Conservation (phyloP, 2,888 invertebrate species). For the Eristalis arbustorum region DNA sequence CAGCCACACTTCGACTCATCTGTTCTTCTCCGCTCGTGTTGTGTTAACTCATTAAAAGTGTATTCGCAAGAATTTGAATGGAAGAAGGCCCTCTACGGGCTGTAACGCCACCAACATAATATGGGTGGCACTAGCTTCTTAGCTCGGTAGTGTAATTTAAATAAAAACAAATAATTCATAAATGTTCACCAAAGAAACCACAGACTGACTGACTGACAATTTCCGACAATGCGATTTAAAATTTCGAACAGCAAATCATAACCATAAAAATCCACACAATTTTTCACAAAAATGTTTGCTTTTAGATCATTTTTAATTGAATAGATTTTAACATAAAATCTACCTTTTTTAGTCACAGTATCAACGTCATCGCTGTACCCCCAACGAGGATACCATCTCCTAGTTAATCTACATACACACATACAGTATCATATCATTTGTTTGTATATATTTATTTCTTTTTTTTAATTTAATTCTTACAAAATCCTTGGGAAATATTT, state of each 20-base stretch:
- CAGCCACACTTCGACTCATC: no score
- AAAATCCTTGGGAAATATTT: conserved; percentile 49
- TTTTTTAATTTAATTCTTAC: conserved; percentile 38
- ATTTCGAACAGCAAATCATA: neutral
- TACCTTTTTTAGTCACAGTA: conserved; percentile 57
- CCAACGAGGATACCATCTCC: conserved; percentile 25
- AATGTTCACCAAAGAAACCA: neutral
- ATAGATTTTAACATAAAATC: conserved; percentile 71
- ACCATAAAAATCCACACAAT: neutral
- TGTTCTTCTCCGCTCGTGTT: no score
- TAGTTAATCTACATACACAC: neutral
- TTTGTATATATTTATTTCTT: neutral
- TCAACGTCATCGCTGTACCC: conserved; percentile 39
- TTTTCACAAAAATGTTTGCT: neutral
- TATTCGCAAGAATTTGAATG: no score
- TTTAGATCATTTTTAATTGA: conserved; percentile 17
- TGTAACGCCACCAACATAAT: no score
- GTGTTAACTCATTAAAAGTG: no score
- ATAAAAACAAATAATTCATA: no score
- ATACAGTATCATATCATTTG: neutral
- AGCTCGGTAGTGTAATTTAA: no score
- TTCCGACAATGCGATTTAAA: neutral
- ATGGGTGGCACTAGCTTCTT: no score
- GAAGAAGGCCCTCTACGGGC: no score
- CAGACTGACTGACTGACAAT: neutral